Base-by-base conservation (phyloP, 1,140 invertebrate species). In the Eueides isabella region DNA sequence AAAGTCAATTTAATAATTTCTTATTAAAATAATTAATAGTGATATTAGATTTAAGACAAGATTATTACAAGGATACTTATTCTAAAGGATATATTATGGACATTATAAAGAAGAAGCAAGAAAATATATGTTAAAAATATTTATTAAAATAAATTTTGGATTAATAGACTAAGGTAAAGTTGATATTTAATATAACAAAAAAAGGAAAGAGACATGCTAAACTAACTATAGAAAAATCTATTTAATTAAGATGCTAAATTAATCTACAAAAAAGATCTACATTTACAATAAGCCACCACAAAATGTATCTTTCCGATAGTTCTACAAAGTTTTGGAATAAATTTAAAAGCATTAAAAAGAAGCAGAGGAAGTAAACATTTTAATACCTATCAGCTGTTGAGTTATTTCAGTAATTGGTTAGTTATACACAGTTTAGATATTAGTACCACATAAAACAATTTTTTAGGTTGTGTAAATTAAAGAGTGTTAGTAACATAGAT, bases 381-480 rank as follows among this genome's bases (percentile, higher is more conserved):
- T 3, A 19, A 26, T 55, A 55, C 48, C 23, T 55, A 48, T 23
- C 19, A 55, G 48, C 16, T 23, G 19, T 55, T 7, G 19, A 16
- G 23, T 23, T 48, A 23, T 55, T 55, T 23, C n/a, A 55, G 7
- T 55, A 55, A 23, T 23, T 55, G 19, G 23, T 55, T 55, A 55
- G 48, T 55, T 55, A 55, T 55, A 55, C 11, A 55, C 19, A 55
- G 23, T 55, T 55, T 23, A 55, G 26, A 55, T 12, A 38, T 38
- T 38, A 38, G n/a, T 38, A 55, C n/a, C n/a, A 68, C 30, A 61
- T 35, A 48, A 66, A 30, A 75, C 64, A 74, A 76, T 48, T 70
- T 75, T 78, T 79, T 73, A 79, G 77, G 77, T 79, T 79, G 77
- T 79, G 77, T 79, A 78, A 79, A 75, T 73, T 63, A 67, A 30